phyloP scores from a whole-genome alignment of 92 coral and sea anemone genomes.

The Meandrina meandrites region DNA sequence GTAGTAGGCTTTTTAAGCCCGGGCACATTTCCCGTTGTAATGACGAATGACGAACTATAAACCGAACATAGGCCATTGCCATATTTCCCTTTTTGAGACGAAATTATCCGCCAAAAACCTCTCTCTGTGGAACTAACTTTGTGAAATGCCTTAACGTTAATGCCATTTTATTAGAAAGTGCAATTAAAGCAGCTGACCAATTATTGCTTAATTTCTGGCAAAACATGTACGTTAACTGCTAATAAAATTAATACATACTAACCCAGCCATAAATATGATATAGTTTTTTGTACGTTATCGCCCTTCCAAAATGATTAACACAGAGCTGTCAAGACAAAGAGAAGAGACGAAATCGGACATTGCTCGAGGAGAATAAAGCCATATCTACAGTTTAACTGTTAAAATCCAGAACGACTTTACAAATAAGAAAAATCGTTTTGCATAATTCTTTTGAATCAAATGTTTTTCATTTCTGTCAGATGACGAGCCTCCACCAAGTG shows the following conservation, averaged over 20 bases:
- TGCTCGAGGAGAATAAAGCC: too few relatives aligned
- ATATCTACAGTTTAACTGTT: too few relatives aligned
- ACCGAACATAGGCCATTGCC: too few relatives aligned
- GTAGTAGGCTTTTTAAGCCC: too few relatives aligned
- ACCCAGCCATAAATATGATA: not conserved
- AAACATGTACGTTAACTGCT: not conserved
- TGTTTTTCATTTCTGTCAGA: constrained; percentile 4
- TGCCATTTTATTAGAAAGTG: not conserved
- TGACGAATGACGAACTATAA: not conserved
- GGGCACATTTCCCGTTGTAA: not conserved
- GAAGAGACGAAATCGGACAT: too few relatives aligned
- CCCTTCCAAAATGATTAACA: too few relatives aligned
- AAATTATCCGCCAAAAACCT: not conserved
- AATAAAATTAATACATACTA: not conserved
- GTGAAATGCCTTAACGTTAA: not conserved
- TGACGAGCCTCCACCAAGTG: constrained; percentile 21
- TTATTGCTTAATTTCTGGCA: not conserved
- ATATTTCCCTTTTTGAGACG: not conserved
- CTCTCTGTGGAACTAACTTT: not conserved
- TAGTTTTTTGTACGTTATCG: too few relatives aligned
- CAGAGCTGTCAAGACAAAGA: too few relatives aligned
- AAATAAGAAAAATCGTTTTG: too few relatives aligned
- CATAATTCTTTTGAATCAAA: not conserved
- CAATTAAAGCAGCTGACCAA: not conserved
- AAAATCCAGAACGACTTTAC: too few relatives aligned